Conservation (phyloP, 2,113 vertebrate species). For the mouse (Mus musculus) region GRCm39 chr3:104955501-104956000, state of each 20-base stretch:
- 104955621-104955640: not conserved
- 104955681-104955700: not conserved
- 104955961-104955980: not conserved
- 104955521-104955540: not conserved
- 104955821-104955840: not conserved
- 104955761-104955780: not conserved
- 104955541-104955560: not conserved
- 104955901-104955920: not conserved
- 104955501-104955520: not conserved
- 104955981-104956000: not conserved
- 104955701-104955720: not conserved
- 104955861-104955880: not conserved
- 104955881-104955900: not conserved
- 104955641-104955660: slow-evolving; percentile 49
- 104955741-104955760: not conserved
- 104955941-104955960: not conserved
- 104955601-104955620: not conserved
- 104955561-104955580: not conserved
- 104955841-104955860: slow-evolving; percentile 2
- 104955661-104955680: slow-evolving; percentile 7
- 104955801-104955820: not conserved
- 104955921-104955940: not conserved
- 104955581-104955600: not conserved
- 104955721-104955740: not conserved
- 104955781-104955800: slow-evolving; percentile 30